Evolutionary conservation across 2,888 invertebrate genomes (phyloP).

Genomic region (Dichetophora obliterata): DNA sequence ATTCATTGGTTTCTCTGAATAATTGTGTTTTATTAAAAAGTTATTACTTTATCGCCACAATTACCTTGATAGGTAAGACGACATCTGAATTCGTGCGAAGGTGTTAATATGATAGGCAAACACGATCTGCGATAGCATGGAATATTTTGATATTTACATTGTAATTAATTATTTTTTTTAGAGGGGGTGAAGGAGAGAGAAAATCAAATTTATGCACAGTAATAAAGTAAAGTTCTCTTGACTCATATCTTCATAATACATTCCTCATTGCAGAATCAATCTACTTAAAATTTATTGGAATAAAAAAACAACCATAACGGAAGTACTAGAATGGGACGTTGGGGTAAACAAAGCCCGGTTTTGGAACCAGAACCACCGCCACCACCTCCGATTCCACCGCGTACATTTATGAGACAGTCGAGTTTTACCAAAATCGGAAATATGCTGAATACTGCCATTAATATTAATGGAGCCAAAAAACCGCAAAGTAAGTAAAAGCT

Average conservation of each 20-base stretch:
- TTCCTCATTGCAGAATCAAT: background rate
- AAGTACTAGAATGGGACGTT: slow-evolving; percentile 62
- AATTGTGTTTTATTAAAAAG: too few relatives aligned
- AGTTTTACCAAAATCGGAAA: slow-evolving; percentile 76
- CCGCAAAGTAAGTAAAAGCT: slow-evolving; percentile 58
- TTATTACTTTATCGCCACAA: background rate
- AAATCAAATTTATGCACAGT: background rate
- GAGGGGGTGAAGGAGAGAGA: background rate
- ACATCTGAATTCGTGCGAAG: background rate
- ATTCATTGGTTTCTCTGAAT: too few relatives aligned
- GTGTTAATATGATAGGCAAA: background rate
- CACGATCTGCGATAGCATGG: background rate
- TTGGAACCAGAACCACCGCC: slow-evolving; percentile 66
- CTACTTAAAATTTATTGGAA: background rate
- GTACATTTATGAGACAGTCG: slow-evolving; percentile 73
- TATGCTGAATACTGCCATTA: slow-evolving; percentile 75
- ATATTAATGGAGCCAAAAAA: slow-evolving; percentile 66
- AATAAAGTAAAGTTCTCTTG: background rate
- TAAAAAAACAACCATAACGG: slow-evolving; percentile 21
- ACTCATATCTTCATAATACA: background rate
- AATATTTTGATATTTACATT: slow-evolving; percentile 19
- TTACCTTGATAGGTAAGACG: background rate
- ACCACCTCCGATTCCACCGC: slow-evolving; percentile 62
- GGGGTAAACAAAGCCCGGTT: slow-evolving; percentile 68
- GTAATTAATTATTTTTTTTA: background rate